Base-by-base conservation (phyloP, 2,888 invertebrate species). In the Sarcophaga variegata region DNA sequence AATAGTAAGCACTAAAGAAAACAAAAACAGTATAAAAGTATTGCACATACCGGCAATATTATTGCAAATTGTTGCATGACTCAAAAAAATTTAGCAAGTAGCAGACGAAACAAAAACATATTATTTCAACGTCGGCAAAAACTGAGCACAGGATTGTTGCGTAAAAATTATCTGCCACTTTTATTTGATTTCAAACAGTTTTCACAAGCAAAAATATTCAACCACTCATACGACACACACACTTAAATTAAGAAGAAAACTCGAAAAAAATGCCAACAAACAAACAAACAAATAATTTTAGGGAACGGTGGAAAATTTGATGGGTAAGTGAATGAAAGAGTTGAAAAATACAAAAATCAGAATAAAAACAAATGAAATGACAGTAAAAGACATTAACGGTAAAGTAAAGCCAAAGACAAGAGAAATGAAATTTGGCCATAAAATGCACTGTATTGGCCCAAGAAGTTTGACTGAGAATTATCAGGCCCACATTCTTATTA, bases 1-100 rank as follows among this genome's bases (percentile, higher is more conserved):
- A 2, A 10, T 37, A 1, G 10, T 8, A 37, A 10, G 37, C 10
- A 37, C 37, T 37, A 62, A 20, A 8, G 62, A 20, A 62, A 62
- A 10, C 11, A 62, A 62, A 62, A n/a, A 62, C 10, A 6, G 1
- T n/a, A 67, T 2, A 45, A 67, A 45, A 67, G 1, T 37, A 17
- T 45, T 45, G 66, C 14, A 45, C 6, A 45, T 3, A 14, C 45
- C 47, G 3, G 3, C n/a, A 45, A 20, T 45, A 11, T 11, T 75
- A 66, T 27, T 64, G 70, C 70, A 80, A 71, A 80, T 66, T 75
- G 70, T 80, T 70, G 63, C 80, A 84, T 84, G 80, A 84, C 80
- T 80, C 11, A 70, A 75, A 75, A 70, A 71, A 64, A 71, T 80
- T 47, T 75, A 37, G 70, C 54, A 54, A 54, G 54, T 17, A 54